These are phyloP conservation scores for Holothuria leucospilota DNA, from an alignment of 53 echinoderm and acorn worm genomes.

Conservation along the genomic window DNA sequence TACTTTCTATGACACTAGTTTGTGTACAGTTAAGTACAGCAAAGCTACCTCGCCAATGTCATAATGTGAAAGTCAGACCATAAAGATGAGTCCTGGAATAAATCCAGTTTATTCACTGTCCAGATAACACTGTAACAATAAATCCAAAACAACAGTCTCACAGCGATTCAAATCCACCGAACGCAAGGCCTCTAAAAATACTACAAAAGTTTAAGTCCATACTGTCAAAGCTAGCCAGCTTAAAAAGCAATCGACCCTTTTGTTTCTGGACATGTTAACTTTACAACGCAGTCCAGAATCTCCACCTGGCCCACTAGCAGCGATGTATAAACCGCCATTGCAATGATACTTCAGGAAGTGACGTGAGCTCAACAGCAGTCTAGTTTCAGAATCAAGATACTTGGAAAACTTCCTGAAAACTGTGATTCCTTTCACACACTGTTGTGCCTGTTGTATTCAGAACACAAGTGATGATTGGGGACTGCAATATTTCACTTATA, in stretches of 20 bases:
- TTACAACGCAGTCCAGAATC: constrained; percentile 29
- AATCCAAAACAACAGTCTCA: too few species aligned
- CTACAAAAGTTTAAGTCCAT: too few species aligned
- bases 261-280: constrained; percentile 31
- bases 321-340: neutral
- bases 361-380: neutral
- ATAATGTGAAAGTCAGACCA: too few species aligned
- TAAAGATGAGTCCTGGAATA: too few species aligned
- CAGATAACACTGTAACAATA: too few species aligned
- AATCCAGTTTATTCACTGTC: too few species aligned
- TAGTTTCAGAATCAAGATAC: neutral
- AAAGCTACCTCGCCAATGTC: too few species aligned
- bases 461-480: neutral
- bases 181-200: too few species aligned
- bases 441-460: neutral
- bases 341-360: constrained; percentile 9
- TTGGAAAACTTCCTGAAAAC: neutral
- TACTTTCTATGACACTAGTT: neutral
- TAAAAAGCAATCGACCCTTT: constrained; percentile 5
- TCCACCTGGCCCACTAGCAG: constrained; percentile 4
- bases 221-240: too few species aligned
- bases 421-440: neutral
- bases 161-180: too few species aligned
- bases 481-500: too few species aligned
- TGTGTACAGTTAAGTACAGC: too few species aligned